Evolutionary conservation across 2,113 vertebrate genomes (phyloP).

Genomic region (Girardinichthys multiradiatus): DNA sequence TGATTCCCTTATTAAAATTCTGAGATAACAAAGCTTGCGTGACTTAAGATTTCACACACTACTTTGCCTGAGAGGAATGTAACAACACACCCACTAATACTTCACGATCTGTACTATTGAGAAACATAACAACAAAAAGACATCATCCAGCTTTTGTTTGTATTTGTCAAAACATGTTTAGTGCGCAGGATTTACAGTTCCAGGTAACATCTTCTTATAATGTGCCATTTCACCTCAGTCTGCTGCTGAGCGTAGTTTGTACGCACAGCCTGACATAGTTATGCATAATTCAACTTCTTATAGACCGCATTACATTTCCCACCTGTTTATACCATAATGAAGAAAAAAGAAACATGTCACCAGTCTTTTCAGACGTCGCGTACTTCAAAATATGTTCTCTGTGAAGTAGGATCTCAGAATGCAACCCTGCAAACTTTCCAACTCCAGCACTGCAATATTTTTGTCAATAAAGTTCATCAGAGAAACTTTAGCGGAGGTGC

Average conservation of each 20-base stretch:
- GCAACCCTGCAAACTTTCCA: not conserved
- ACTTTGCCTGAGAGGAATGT: constrained; percentile 56
- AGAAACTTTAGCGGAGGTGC: not conserved
- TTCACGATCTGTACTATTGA: constrained; percentile 23
- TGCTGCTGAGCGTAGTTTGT: no score
- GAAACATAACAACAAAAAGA: constrained; percentile 34
- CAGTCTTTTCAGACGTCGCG: no score
- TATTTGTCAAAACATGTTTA: constrained; percentile 30
- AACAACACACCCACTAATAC: constrained; percentile 59
- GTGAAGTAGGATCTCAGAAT: not conserved
- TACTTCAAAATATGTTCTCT: no score
- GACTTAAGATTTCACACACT: constrained; percentile 53
- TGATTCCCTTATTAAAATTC: constrained; percentile 11
- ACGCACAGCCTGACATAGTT: no score
- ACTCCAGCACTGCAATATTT: not conserved
- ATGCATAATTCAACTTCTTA: no score
- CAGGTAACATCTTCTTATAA: no score
- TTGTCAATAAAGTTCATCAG: not conserved
- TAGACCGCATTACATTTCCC: no score
- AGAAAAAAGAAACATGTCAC: no score
- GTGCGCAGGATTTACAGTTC: not conserved
- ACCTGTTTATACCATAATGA: no score
- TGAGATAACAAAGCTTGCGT: constrained; percentile 40
- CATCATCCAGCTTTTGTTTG: constrained; percentile 29
- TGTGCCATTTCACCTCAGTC: no score